Conservation (phyloP, 2,797 vertebrate genomes). For the Dicrostonyx torquatus region DNA sequence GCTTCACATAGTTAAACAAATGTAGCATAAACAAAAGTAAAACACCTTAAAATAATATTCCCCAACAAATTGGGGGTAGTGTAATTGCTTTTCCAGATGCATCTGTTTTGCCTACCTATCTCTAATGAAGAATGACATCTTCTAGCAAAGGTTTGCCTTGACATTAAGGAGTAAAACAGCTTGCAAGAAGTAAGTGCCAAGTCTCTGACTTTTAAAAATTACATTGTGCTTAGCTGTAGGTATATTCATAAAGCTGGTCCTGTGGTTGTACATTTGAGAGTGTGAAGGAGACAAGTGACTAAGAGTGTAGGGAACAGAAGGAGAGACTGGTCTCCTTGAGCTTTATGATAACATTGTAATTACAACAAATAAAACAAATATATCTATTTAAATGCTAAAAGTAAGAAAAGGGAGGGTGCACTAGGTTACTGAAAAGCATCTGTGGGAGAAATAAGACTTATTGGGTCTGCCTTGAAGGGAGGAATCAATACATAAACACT, state of each 20-base stretch:
- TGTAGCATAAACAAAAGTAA: no score
- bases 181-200: not conserved
- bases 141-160: not conserved
- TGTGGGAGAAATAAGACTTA: not conserved
- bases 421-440: constrained; percentile 22
- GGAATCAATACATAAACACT: not conserved
- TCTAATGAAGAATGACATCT: not conserved
- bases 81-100: not conserved
- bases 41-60: no score
- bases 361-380: not conserved
- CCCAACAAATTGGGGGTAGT: not conserved
- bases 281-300: not conserved
- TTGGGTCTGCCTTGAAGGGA: not conserved
- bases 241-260: not conserved
- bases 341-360: constrained; percentile 20
- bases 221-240: not conserved
- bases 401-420: not conserved
- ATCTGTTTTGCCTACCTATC: not conserved
- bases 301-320: not conserved
- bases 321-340: not conserved
- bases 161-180: not conserved
- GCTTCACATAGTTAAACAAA: no score
- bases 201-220: not conserved
- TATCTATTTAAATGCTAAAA: constrained; percentile 14
- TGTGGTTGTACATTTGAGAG: not conserved